A percentile compares a stretch with the other conserved stretches of the same genome.
Evolutionary conservation across 2,888 invertebrate species (phyloP).

Genomic region (Agrotis exclamationis): DNA sequence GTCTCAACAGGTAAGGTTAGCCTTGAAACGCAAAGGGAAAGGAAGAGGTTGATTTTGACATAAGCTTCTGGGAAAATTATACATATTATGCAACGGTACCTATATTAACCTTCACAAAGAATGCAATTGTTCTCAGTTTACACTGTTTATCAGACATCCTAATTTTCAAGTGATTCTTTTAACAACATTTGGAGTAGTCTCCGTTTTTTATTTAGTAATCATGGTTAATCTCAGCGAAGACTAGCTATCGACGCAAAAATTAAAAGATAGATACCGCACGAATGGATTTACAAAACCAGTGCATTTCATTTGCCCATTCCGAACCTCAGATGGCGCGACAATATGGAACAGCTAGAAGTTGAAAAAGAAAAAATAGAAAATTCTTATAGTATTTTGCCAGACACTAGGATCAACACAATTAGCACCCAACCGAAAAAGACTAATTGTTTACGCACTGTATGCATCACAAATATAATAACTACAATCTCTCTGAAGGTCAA

Average conservation of each 20-base stretch:
- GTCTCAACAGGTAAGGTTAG: too few species aligned
- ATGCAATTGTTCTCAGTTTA: too few species aligned
- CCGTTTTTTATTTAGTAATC: too few species aligned
- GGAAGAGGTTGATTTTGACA: not conserved
- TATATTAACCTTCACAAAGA: too few species aligned
- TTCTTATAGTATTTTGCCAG: not conserved
- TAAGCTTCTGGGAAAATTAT: not conserved
- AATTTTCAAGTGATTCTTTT: too few species aligned
- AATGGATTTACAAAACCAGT: not conserved
- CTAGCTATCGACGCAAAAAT: not conserved
- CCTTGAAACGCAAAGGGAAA: too few species aligned
- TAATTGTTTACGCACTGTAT: not conserved
- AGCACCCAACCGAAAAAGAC: not conserved
- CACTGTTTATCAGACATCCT: too few species aligned
- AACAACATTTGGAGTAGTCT: too few species aligned
- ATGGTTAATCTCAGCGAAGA: not conserved
- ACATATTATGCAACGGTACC: not conserved
- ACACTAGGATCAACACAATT: not conserved
- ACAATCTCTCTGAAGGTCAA: slow-evolving; percentile 43
- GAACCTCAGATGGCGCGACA: not conserved
- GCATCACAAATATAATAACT: not conserved
- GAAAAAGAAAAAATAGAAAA: too few species aligned
- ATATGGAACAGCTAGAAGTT: not conserved
- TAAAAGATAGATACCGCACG: not conserved
- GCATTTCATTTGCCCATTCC: not conserved